phyloP scores from a whole-genome alignment of 1,140 invertebrate species.

The Centruroides vittatus region DNA sequence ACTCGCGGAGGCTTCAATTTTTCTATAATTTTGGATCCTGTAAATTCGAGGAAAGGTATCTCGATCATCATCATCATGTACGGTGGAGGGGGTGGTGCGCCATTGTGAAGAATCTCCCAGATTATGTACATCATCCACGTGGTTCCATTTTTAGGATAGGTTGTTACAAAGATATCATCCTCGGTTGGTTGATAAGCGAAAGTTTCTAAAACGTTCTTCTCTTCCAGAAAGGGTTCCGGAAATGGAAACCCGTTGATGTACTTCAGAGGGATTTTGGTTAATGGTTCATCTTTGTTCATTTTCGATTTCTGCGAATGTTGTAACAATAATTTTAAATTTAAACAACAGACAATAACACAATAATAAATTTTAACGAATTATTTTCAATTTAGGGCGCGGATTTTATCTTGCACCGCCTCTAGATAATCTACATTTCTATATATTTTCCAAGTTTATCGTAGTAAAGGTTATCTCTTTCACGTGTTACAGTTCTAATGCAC shows the following conservation, averaged over 20 bases:
- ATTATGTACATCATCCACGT: constrained; percentile 15
- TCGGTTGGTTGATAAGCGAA: constrained; percentile 6
- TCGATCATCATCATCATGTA: constrained; percentile 1
- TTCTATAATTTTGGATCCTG: background rate
- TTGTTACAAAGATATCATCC: constrained; percentile 11
- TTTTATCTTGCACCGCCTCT: no score
- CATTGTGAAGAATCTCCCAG: constrained; percentile 7
- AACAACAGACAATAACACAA: no score
- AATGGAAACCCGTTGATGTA: background rate
- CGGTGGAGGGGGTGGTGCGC: constrained; percentile 1
- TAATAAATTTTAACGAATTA: no score
- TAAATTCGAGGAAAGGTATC: background rate
- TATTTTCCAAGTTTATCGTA: no score
- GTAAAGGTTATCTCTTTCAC: no score
- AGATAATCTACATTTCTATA: no score
- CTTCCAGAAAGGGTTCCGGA: background rate
- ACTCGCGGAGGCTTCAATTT: background rate
- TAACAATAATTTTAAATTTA: no score
- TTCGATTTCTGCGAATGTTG: no score
- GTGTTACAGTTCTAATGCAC: no score
- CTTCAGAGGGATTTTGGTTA: background rate
- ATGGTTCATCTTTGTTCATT: no score
- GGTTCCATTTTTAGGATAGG: constrained; percentile 16
- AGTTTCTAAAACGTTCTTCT: background rate
- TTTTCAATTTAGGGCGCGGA: no score